Conservation (phyloP, 2,113 vertebrate genomes). For the Balaeniceps rex region DNA sequence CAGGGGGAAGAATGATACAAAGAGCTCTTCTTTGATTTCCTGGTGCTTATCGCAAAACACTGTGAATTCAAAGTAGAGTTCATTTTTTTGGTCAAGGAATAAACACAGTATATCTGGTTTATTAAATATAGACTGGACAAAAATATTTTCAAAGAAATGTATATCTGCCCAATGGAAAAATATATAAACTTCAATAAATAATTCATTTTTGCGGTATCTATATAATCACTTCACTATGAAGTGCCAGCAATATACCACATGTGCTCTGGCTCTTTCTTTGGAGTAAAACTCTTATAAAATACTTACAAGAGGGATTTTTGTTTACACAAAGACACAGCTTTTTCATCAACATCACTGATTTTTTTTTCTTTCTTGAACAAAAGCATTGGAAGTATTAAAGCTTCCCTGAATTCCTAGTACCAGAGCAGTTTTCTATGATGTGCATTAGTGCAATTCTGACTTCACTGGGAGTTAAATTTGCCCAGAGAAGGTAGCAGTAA, state of each 20-base stretch:
- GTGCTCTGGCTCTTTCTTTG: not conserved
- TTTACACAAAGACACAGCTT: not conserved
- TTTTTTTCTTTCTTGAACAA: not conserved
- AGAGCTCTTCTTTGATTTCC: constrained; percentile 26
- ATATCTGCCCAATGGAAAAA: not conserved
- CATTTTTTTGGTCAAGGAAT: not conserved
- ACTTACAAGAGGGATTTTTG: not conserved
- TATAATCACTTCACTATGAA: not conserved
- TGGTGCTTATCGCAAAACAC: not conserved
- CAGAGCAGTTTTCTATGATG: not conserved
- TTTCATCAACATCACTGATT: not conserved
- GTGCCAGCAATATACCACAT: not conserved
- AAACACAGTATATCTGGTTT: not conserved
- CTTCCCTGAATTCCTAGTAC: not conserved
- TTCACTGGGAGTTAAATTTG: not conserved
- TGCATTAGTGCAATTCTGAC: not conserved
- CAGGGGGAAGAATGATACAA: not conserved
- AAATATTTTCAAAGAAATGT: not conserved
- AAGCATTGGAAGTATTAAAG: not conserved
- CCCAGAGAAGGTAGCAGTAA: not conserved
- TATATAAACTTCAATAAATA: not conserved
- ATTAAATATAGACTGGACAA: not conserved
- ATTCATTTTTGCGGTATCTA: not conserved
- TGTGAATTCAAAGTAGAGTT: not conserved
- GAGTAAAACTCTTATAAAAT: not conserved